Percentiles rank a stretch among this genome's conserved stretches.
Evolutionary conservation across 2,888 invertebrate species (phyloP).

Genomic region (Cheilosia impressa): DNA sequence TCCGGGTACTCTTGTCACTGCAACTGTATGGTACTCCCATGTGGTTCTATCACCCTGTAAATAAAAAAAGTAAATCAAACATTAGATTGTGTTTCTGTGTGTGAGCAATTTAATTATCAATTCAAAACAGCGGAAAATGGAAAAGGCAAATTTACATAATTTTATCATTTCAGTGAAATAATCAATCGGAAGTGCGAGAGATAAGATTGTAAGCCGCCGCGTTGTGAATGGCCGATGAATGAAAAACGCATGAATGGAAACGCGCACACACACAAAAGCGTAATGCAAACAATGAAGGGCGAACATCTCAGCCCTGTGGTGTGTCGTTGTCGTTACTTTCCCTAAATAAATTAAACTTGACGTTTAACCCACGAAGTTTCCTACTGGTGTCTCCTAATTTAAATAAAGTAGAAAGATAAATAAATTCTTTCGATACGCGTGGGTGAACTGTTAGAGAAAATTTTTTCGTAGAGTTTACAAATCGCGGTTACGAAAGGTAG

Average conservation of each 20-base stretch:
- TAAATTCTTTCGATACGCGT: constrained; percentile 55
- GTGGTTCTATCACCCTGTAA: constrained; percentile 91
- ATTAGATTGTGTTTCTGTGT: constrained; percentile 14
- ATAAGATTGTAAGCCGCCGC: constrained; percentile 9
- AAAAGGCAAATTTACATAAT: constrained; percentile 66
- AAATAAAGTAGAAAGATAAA: constrained; percentile 21
- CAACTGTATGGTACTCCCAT: constrained; percentile 98
- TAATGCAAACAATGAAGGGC: constrained; percentile 26
- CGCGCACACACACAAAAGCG: neutral
- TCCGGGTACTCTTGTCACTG: constrained; percentile 95
- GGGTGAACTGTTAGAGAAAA: constrained; percentile 55
- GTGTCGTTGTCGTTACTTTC: constrained; percentile 58
- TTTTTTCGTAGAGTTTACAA: constrained; percentile 31
- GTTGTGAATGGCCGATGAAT: constrained; percentile 33
- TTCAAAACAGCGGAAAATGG: constrained; percentile 43
- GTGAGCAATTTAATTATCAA: constrained; percentile 33
- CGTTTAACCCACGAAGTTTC: constrained; percentile 2
- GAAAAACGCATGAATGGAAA: constrained; percentile 53
- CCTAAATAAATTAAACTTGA: constrained; percentile 39
- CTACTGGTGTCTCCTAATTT: constrained; percentile 6
- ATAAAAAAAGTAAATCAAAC: constrained; percentile 72
- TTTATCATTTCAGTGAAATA: constrained; percentile 34
- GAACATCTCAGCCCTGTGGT: constrained; percentile 29
- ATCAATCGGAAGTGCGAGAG: constrained; percentile 55
- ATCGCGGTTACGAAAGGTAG: constrained; percentile 55